These are phyloP conservation scores for Sarcophaga variegata DNA, from an alignment of 2,888 invertebrate genomes.

Conservation along the genomic window DNA sequence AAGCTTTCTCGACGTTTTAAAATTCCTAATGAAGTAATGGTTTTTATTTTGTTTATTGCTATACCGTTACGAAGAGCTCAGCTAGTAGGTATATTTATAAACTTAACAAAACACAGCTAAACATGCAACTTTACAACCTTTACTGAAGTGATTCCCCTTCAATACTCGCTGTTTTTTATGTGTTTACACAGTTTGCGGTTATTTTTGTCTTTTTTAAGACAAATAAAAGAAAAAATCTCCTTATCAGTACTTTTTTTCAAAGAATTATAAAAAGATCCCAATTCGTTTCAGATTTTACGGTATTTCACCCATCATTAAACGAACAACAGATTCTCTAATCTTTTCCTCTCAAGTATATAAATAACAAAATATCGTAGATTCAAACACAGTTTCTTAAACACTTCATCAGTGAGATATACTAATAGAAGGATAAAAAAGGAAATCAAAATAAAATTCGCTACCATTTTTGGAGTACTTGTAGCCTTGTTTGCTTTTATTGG, in stretches of 20 bases:
- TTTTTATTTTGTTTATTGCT: too few relatives aligned
- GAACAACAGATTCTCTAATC: conserved; percentile 1
- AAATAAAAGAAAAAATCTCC: neutral
- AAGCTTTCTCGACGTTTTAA: too few relatives aligned
- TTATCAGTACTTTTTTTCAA: conserved; percentile 35
- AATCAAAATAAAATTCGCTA: conserved; percentile 45
- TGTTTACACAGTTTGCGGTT: conserved; percentile 9
- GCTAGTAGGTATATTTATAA: neutral
- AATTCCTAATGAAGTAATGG: too few relatives aligned
- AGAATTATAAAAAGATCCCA: too few relatives aligned
- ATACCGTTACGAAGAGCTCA: neutral
- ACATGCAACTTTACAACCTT: neutral
- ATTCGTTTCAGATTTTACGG: conserved; percentile 21
- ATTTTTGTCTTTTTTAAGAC: conserved; percentile 5
- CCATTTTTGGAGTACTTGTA: conserved; percentile 23
- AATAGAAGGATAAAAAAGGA: neutral
- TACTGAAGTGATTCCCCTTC: neutral
- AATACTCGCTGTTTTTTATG: neutral
- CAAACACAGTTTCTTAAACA: conserved; percentile 46
- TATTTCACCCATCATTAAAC: conserved; percentile 24
- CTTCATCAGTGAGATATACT: neutral
- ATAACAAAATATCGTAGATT: neutral
- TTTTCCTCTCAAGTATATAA: conserved; percentile 20
- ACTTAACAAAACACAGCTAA: neutral
- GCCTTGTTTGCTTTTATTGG: conserved; percentile 46